Evolutionary conservation across 2,888 invertebrate genomes (phyloP).

Genomic region (Metellina segmentata): DNA sequence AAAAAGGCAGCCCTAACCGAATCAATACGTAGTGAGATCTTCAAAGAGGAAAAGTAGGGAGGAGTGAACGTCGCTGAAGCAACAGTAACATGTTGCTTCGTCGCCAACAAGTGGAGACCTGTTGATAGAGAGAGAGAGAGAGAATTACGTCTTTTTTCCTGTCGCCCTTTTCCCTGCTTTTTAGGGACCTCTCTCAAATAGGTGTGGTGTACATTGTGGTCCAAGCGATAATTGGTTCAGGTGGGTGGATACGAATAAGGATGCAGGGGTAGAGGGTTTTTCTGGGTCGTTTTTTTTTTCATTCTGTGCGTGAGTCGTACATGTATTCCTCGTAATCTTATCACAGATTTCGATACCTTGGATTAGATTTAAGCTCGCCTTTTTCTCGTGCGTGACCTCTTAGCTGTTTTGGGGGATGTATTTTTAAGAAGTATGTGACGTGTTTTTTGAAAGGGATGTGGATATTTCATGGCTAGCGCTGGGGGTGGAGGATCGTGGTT

Average conservation of each 20-base stretch:
- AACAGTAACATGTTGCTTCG: constrained; percentile 74
- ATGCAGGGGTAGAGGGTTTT: background rate
- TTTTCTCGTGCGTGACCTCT: constrained; percentile 27
- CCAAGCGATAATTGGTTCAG: constrained; percentile 65
- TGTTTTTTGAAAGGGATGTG: no score
- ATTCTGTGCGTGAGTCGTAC: background rate
- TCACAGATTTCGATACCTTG: constrained; percentile 32
- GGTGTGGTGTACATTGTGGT: constrained; percentile 70
- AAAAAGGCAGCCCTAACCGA: constrained; percentile 57
- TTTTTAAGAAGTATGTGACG: no score
- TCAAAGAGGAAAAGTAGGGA: background rate
- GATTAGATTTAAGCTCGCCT: constrained; percentile 39
- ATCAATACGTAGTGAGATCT: constrained; percentile 50
- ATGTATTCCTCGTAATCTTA: constrained; percentile 39
- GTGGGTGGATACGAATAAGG: constrained; percentile 13
- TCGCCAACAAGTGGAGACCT: constrained; percentile 73
- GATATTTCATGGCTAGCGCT: no score
- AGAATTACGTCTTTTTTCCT: constrained; percentile 32
- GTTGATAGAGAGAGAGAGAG: constrained; percentile 62
- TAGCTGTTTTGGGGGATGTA: background rate
- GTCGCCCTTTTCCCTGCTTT: constrained; percentile 50
- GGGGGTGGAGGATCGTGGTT: no score
- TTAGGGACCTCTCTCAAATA: constrained; percentile 56
- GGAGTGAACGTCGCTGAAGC: constrained; percentile 22
- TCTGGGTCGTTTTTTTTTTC: background rate